Evolutionary conservation across 2,797 vertebrate genomes (phyloP).

Genomic region (Gallinago stenura): DNA sequence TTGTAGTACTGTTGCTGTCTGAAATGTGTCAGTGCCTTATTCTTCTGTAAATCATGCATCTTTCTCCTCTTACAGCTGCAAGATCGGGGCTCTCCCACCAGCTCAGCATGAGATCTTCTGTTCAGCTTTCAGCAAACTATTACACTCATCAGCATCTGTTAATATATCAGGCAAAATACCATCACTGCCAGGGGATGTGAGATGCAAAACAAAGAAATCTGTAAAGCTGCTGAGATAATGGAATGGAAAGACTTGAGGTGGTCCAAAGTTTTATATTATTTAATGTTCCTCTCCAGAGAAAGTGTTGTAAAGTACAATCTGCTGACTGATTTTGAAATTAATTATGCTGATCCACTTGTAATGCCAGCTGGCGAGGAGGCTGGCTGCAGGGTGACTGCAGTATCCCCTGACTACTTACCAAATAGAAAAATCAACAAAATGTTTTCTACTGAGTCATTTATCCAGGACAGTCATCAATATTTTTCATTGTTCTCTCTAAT

Average conservation of each 20-base stretch:
- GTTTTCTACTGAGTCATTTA: conserved; percentile 22
- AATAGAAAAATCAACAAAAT: conserved; percentile 49
- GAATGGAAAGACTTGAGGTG: not conserved
- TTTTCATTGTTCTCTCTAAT: not conserved
- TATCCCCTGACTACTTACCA: conserved; percentile 59
- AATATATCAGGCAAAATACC: not conserved
- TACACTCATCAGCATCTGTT: not conserved
- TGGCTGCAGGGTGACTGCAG: not conserved
- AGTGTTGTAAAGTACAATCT: not conserved
- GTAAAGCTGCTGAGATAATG: not conserved
- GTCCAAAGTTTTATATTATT: not conserved
- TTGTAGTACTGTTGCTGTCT: conserved; percentile 17
- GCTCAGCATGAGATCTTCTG: conserved; percentile 18
- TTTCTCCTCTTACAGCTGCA: conserved; percentile 21
- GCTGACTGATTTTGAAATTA: conserved; percentile 42
- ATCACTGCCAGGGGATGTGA: not conserved
- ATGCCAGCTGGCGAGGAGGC: conserved; percentile 26
- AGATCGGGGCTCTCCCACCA: not conserved
- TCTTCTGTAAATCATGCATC: not conserved
- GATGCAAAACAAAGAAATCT: not conserved
- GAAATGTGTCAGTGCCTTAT: not conserved
- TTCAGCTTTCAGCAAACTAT: conserved; percentile 6
- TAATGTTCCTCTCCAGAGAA: not conserved
- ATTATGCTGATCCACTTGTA: conserved; percentile 27
- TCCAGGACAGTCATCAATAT: not conserved